Evolutionary conservation across 2,113 vertebrate species (phyloP).

Genomic region (Leptobrachium leishanense): DNA sequence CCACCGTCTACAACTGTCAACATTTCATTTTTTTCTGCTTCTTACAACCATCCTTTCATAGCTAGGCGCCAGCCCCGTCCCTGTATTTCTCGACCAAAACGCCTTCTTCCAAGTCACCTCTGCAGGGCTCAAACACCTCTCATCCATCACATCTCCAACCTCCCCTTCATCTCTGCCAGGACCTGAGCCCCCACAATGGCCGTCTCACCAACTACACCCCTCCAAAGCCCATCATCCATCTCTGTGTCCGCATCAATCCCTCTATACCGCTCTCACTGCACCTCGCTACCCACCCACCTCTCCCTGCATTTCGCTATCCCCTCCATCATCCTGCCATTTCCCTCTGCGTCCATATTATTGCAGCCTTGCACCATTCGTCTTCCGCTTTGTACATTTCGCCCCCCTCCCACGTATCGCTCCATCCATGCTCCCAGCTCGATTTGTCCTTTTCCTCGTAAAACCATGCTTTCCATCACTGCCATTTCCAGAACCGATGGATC

Average conservation of each 20-base stretch:
- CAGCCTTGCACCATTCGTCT: neutral
- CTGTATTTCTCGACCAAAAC: neutral
- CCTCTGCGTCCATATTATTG: neutral
- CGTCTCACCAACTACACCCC: neutral
- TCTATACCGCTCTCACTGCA: neutral
- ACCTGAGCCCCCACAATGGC: neutral
- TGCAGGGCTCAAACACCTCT: too few species aligned
- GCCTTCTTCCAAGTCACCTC: neutral
- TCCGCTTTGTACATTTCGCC: neutral
- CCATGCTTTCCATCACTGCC: too few species aligned
- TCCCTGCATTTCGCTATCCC: slow-evolving; percentile 15
- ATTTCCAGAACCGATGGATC: neutral
- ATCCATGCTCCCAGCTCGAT: neutral
- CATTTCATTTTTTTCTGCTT: neutral
- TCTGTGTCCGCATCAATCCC: neutral
- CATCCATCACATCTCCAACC: neutral
- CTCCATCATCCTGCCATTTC: neutral
- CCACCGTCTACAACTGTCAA: neutral
- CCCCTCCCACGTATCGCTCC: neutral
- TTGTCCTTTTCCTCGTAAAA: neutral
- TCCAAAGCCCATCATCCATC: neutral
- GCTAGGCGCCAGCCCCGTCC: too few species aligned
- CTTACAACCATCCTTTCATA: neutral
- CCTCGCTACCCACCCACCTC: neutral
- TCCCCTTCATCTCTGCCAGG: neutral